Conservation (phyloP, 2,797 vertebrate species). For the Alcedo quadribrachys region DNA sequence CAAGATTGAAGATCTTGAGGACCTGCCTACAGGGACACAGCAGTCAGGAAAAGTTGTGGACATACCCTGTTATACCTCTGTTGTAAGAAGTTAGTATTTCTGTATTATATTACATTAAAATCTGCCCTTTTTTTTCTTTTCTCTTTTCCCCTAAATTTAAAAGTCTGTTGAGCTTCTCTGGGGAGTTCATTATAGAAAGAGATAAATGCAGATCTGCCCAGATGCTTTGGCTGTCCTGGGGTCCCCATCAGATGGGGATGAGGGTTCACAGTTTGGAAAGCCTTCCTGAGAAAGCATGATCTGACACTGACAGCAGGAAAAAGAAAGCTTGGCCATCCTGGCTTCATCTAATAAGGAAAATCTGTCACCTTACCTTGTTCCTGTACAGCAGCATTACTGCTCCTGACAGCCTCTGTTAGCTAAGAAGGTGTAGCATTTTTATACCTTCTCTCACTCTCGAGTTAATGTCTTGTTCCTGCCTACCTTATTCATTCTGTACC, state of each 20-base stretch:
- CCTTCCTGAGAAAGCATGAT: neutral
- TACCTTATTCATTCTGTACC: constrained; percentile 42
- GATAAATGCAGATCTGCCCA: neutral
- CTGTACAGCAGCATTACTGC: neutral
- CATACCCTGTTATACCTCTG: neutral
- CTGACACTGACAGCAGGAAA: neutral
- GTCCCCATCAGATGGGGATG: neutral
- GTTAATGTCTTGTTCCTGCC: constrained; percentile 52
- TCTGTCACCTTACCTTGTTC: neutral
- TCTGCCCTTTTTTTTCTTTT: neutral
- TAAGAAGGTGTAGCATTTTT: constrained; percentile 35
- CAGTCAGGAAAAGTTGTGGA: neutral
- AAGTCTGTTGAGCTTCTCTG: neutral
- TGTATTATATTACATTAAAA: neutral
- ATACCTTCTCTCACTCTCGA: neutral
- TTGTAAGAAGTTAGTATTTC: neutral
- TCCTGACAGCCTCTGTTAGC: constrained; percentile 11
- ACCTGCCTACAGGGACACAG: neutral
- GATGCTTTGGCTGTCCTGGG: neutral
- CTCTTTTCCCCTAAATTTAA: neutral
- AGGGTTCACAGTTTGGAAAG: neutral
- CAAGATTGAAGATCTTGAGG: neutral
- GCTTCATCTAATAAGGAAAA: neutral
- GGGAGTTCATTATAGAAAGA: neutral
- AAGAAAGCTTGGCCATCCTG: neutral